phyloP scores from a whole-genome alignment of 2,113 vertebrate species.

The Tichodroma muraria region DNA sequence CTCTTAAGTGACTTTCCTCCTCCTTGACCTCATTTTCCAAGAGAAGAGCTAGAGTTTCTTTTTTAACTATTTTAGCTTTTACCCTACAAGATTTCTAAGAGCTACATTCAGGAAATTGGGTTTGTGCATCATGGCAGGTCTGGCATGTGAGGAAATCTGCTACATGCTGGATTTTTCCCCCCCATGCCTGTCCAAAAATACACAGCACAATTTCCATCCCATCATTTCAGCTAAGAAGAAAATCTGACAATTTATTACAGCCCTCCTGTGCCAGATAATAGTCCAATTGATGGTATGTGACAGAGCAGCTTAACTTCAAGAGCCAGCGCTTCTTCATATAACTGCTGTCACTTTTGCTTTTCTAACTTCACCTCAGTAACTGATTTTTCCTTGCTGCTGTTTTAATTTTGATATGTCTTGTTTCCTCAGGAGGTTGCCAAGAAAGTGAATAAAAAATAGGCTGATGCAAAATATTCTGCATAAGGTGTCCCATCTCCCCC shows the following conservation, averaged over 20 bases:
- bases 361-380: conserved; percentile 52
- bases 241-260: conserved; percentile 75
- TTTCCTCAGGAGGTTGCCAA: conserved; percentile 36
- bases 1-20: background rate
- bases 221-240: conserved; percentile 70
- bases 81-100: background rate
- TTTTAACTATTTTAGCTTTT: background rate
- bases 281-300: conserved; percentile 69
- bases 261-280: conserved; percentile 69
- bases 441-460: conserved; percentile 48
- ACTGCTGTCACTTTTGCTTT: conserved; percentile 68
- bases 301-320: conserved; percentile 71
- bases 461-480: background rate
- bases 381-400: conserved; percentile 35
- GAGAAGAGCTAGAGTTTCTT: background rate
- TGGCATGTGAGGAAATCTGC: conserved; percentile 32
- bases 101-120: background rate
- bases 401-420: conserved; percentile 61
- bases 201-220: conserved; percentile 63
- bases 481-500: background rate
- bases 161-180: background rate
- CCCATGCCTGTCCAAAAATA: conserved; percentile 33
- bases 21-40: background rate
- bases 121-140: conserved; percentile 15
- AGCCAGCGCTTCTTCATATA: conserved; percentile 38